Evolutionary conservation across 2,797 vertebrate species (phyloP).

Genomic region (Aeoliscus strigatus): DNA sequence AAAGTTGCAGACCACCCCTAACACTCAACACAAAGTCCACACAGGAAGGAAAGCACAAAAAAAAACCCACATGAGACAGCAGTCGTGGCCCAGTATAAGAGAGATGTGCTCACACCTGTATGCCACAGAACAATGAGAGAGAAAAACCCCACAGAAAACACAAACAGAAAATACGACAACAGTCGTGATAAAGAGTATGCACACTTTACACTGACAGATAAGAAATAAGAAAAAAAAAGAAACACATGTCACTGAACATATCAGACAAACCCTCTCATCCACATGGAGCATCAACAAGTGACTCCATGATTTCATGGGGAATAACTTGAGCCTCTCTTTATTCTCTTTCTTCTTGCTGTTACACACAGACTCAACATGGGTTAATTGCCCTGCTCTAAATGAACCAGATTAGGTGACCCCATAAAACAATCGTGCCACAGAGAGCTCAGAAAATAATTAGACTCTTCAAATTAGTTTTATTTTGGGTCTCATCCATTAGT

Average conservation of each 20-base stretch:
- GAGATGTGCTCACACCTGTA: too few relatives aligned
- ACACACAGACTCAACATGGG: conserved; percentile 31
- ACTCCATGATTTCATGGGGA: conserved; percentile 39
- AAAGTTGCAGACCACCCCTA: too few relatives aligned
- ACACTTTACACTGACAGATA: too few relatives aligned
- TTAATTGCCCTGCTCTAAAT: conserved; percentile 64
- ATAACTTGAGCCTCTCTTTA: conserved; percentile 45
- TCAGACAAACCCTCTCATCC: conserved; percentile 22
- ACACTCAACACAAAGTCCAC: too few relatives aligned
- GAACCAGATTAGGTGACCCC: conserved; percentile 65
- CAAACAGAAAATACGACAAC: too few relatives aligned
- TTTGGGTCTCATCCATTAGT: conserved; percentile 52
- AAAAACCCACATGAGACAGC: too few relatives aligned
- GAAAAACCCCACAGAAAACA: too few relatives aligned
- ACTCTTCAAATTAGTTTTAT: conserved; percentile 60
- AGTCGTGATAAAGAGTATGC: too few relatives aligned
- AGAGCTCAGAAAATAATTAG: conserved; percentile 42
- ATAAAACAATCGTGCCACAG: conserved; percentile 56
- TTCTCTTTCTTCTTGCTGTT: conserved; percentile 28
- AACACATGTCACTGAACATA: conserved; percentile 19
- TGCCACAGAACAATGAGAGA: too few relatives aligned
- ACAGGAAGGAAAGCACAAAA: too few relatives aligned
- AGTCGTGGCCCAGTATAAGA: too few relatives aligned
- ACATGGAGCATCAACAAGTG: conserved; percentile 51
- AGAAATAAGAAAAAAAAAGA: too few relatives aligned